Evolutionary conservation across 2,888 invertebrate species (phyloP), one percentile per base, ranked within the genome.

Genomic region (Geophilus truncorum): DNA sequence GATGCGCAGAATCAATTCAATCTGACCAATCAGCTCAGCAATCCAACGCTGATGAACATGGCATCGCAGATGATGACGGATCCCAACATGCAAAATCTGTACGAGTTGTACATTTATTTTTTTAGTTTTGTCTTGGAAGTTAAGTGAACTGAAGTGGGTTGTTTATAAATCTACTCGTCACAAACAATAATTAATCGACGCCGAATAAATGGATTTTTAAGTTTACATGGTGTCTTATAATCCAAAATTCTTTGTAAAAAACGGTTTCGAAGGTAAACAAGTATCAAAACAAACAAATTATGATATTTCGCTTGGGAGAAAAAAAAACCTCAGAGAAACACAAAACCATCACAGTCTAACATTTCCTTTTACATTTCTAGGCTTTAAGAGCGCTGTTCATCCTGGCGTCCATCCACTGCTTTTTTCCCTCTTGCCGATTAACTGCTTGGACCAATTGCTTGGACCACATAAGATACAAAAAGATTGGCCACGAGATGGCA

Each of bases 401-500:
- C 78, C 90, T 98, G 85, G 93, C 94, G 77, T 98, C 98, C 87
- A 96, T 99, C 85, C 86, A 91, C 95, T 86, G 93, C 94, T n/a
- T 82, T 97, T 98, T 88, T 95, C 96, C 76, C 92, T 94, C 85
- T 92, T 95, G 82, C 97, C 98, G 7, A 94, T 95, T 80, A 95
- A 95, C 84, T 99, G 99, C 87, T 90, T 99, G 84, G 92, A 95
- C 86, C 92, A 94, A n/a, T n/a, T n/a, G n/a, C n/a, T n/a, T n/a
- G n/a, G n/a, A n/a, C n/a, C n/a, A n/a, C n/a, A n/a, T n/a, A n/a
- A n/a, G 87, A 92, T 97, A 36, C 92, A 93, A 86, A 91, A 93
- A 83, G 91, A 93, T 12, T 99, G 98, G 98, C 98, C 98, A 0
- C 90, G 95, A 82, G 95, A 97, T 87, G 98, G 98, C 4, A 95